A percentile compares a stretch with the other conserved stretches of the same genome.
These are phyloP conservation scores for Anagyrus pseudococci DNA, from an alignment of 2,888 invertebrate genomes.

Conservation along the genomic window DNA sequence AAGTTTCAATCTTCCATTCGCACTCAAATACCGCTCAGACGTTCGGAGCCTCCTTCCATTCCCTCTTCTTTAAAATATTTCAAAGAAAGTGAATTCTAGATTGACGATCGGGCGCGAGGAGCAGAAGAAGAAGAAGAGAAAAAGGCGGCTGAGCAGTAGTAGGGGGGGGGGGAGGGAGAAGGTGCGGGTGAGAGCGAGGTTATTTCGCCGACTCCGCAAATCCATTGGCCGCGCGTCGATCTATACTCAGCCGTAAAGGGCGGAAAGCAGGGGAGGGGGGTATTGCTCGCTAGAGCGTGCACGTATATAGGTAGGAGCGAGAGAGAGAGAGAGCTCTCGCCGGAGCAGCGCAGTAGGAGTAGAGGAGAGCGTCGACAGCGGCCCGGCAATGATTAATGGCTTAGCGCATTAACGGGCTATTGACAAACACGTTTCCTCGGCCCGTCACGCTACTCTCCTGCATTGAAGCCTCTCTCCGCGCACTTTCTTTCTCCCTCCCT, in stretches of 20 bases:
- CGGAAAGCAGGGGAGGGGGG: not conserved
- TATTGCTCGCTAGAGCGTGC: slow-evolving; percentile 39
- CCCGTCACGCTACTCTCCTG: slow-evolving; percentile 5
- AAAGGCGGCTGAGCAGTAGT: too few species aligned
- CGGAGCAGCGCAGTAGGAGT: too few species aligned
- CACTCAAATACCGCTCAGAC: slow-evolving; percentile 31
- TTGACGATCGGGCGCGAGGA: slow-evolving; percentile 21
- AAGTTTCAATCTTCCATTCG: slow-evolving; percentile 32
- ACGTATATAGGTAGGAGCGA: slow-evolving; percentile 40
- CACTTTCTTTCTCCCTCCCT: not conserved
- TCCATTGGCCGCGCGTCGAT: slow-evolving; percentile 23
- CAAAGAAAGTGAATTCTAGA: slow-evolving; percentile 38
- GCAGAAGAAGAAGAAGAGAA: too few species aligned
- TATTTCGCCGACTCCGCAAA: slow-evolving; percentile 43
- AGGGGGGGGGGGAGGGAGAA: not conserved
- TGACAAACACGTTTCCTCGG: slow-evolving; percentile 60
- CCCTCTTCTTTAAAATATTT: slow-evolving; percentile 22
- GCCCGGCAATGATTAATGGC: slow-evolving; percentile 63
- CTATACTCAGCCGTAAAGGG: slow-evolving; percentile 37
- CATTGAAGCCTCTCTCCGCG: slow-evolving; percentile 30
- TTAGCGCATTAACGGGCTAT: slow-evolving; percentile 63
- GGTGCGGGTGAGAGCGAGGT: slow-evolving; percentile 36
- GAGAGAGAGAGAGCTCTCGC: slow-evolving; percentile 46
- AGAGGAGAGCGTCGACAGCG: too few species aligned
- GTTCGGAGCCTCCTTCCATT: not conserved